phyloP scores from a whole-genome alignment of 2,113 vertebrate genomes.

The Myrmecophaga tridactyla region DNA sequence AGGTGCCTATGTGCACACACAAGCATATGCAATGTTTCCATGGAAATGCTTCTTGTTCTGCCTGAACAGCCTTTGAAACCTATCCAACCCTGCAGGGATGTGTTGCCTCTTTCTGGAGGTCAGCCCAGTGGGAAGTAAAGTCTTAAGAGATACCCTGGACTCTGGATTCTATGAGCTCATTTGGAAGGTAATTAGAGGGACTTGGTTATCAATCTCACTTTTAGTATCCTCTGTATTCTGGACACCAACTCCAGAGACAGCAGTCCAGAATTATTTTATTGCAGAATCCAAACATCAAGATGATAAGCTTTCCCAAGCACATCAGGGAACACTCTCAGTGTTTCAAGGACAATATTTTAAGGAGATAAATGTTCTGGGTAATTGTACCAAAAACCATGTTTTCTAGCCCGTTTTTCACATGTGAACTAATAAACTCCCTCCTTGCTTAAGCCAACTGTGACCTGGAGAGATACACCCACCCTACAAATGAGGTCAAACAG shows the following conservation, averaged over 20 bases:
- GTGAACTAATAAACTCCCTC: background rate
- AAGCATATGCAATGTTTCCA: conserved; percentile 46
- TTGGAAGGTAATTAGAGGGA: background rate
- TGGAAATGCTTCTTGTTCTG: conserved; percentile 38
- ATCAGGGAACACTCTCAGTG: background rate
- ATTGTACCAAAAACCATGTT: conserved; percentile 33
- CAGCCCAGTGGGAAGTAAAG: conserved; percentile 16
- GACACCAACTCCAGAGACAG: background rate
- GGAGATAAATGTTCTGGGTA: conserved; percentile 45
- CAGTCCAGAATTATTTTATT: conserved; percentile 2
- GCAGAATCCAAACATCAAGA: conserved; percentile 49
- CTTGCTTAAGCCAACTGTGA: background rate
- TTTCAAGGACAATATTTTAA: conserved; percentile 48
- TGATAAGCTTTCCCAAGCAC: conserved; percentile 13
- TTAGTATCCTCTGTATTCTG: background rate
- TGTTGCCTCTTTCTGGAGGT: background rate
- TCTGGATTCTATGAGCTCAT: background rate
- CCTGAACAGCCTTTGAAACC: background rate
- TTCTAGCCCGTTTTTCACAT: conserved; percentile 8
- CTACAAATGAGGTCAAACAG: background rate
- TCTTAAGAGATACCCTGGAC: background rate
- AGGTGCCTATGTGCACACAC: background rate
- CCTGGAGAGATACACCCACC: background rate
- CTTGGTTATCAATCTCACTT: background rate
- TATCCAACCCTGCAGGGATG: background rate